Percentiles rank a stretch among this genome's conserved stretches.
Evolutionary conservation across 2,888 invertebrate genomes (phyloP).

Genomic region (Lapara coniferarum): DNA sequence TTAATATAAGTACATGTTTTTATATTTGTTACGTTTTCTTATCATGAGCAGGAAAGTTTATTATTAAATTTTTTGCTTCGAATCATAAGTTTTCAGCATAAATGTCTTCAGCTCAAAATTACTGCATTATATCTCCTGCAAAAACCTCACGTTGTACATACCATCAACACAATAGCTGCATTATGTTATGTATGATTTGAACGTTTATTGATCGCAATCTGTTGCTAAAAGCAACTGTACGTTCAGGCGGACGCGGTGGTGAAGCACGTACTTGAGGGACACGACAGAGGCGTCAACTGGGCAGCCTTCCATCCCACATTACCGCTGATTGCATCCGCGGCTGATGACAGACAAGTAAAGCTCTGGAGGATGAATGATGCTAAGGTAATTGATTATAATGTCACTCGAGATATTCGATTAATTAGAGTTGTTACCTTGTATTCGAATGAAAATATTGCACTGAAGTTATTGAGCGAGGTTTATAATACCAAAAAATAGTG

Average conservation of each 20-base stretch:
- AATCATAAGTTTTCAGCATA: not conserved
- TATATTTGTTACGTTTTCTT: no score
- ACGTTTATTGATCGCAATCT: slow-evolving; percentile 26
- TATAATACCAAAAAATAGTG: no score
- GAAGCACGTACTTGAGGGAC: slow-evolving; percentile 95
- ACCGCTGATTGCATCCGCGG: slow-evolving; percentile 97
- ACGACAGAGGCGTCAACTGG: slow-evolving; percentile 99
- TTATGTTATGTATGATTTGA: slow-evolving; percentile 7
- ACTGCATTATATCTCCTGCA: not conserved
- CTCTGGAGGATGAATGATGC: slow-evolving; percentile 99
- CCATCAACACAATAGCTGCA: slow-evolving; percentile 14
- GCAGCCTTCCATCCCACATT: slow-evolving; percentile 97
- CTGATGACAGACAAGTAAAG: slow-evolving; percentile 99
- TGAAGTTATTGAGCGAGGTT: no score
- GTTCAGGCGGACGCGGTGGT: slow-evolving; percentile 94
- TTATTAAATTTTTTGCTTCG: no score
- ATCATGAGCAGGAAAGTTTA: no score
- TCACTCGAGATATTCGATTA: not conserved
- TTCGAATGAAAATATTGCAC: not conserved
- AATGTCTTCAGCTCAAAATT: not conserved
- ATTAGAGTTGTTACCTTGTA: not conserved
- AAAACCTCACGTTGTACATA: not conserved
- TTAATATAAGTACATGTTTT: no score
- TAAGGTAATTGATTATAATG: slow-evolving; percentile 78
- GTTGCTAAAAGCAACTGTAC: slow-evolving; percentile 33